These are phyloP conservation scores for Sphaerophoria taeniata DNA, from an alignment of 2,888 invertebrate genomes.

Conservation along the genomic window DNA sequence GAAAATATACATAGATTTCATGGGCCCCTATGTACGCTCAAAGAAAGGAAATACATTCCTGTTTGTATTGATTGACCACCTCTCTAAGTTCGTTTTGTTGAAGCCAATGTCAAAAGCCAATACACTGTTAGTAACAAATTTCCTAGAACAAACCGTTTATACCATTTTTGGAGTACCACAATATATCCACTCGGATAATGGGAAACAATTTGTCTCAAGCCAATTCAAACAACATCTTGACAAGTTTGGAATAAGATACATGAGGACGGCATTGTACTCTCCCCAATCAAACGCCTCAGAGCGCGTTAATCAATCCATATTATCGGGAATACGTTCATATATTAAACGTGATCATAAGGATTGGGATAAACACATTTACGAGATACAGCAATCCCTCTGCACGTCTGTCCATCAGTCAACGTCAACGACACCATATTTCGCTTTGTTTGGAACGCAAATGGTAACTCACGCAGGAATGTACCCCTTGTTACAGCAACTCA, in stretches of 20 bases:
- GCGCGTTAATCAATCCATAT: no score
- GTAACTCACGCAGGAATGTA: background rate
- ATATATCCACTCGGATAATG: background rate
- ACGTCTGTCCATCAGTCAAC: slow-evolving; percentile 6
- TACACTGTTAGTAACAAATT: background rate
- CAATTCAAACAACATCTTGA: background rate
- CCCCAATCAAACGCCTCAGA: no score
- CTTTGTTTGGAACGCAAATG: background rate
- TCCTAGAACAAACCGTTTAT: background rate
- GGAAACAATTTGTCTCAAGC: background rate
- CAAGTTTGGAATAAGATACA: no score
- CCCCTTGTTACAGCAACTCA: no score
- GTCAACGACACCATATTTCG: background rate
- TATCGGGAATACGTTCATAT: no score
- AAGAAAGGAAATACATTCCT: background rate
- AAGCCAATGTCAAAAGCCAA: background rate
- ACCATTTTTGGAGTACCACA: slow-evolving; percentile 1
- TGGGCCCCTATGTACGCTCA: background rate
- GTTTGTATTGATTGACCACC: background rate
- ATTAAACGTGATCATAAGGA: background rate
- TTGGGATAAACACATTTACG: slow-evolving; percentile 1
- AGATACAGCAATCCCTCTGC: slow-evolving; percentile 6
- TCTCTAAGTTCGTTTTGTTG: background rate
- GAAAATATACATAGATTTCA: no score
- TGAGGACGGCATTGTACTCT: no score